phyloP scores from a whole-genome alignment of 1,140 invertebrate species.

The Babylonia areolata region DNA sequence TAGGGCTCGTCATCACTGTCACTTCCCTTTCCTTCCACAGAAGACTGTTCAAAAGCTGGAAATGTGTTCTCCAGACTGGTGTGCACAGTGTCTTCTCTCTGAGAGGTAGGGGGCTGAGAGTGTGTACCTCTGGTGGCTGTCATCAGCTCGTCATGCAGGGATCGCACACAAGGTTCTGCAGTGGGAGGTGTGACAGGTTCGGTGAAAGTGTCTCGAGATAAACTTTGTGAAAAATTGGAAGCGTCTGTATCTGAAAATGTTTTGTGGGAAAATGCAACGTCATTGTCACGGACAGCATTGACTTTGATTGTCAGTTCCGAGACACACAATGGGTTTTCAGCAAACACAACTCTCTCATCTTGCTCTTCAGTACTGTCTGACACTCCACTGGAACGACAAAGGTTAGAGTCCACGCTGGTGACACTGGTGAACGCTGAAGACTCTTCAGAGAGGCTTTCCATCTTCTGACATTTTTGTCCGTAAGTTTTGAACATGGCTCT shows the following conservation, averaged over 20 bases:
- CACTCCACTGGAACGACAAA: neutral
- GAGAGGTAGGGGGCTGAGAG: neutral
- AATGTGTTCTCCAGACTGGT: neutral
- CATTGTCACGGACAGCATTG: neutral
- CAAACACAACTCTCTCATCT: neutral
- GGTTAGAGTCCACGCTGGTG: neutral
- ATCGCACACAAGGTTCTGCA: neutral
- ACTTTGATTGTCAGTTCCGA: neutral
- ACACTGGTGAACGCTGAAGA: neutral
- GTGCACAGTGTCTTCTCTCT: neutral
- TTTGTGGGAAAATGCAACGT: neutral
- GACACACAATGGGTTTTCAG: neutral
- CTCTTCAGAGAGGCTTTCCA: neutral
- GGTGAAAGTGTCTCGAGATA: neutral
- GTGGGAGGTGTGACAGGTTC: neutral
- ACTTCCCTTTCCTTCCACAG: neutral
- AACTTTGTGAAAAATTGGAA: constrained; percentile 5
- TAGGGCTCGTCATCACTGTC: neutral
- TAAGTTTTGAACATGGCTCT: neutral
- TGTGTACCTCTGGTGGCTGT: neutral
- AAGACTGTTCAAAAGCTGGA: neutral
- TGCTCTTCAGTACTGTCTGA: neutral
- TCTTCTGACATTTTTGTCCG: neutral
- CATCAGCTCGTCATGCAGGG: neutral
- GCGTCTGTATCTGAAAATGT: neutral